A percentile compares a stretch with the other conserved stretches of the same genome.
phyloP scores from a whole-genome alignment of 53 echinoderm and acorn worm species.

The Patiria pectinifera region DNA sequence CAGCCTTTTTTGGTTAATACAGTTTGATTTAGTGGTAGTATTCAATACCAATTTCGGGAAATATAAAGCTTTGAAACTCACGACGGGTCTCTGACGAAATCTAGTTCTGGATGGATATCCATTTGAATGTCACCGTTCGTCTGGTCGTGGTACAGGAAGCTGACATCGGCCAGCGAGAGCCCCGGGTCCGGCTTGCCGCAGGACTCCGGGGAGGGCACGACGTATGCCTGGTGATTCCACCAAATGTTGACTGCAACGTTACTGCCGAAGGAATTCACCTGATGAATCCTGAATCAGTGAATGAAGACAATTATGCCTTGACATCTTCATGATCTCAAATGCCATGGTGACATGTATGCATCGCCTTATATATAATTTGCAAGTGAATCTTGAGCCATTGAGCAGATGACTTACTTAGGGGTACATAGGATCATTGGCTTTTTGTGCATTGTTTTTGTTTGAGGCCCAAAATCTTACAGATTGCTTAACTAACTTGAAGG shows the following conservation, averaged over 20 bases:
- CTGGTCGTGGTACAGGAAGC: not conserved
- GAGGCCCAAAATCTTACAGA: too few species aligned
- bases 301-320: too few species aligned
- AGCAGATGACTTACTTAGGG: too few species aligned
- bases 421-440: too few species aligned
- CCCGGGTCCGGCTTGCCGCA: constrained; percentile 11
- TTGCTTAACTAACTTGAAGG: too few species aligned
- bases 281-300: constrained; percentile 72
- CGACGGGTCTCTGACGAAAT: constrained; percentile 3
- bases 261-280: constrained; percentile 76
- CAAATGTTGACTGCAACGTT: constrained; percentile 87
- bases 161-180: constrained; percentile 41
- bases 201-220: constrained; percentile 53
- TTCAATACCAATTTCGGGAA: not conserved
- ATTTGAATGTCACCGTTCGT: not conserved
- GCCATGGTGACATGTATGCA: not conserved
- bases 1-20: not conserved
- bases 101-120: constrained; percentile 10
- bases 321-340: not conserved
- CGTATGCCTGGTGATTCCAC: constrained; percentile 77
- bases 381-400: too few species aligned
- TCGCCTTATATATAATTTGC: too few species aligned
- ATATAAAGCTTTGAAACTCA: not conserved
- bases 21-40: not conserved
- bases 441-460: too few species aligned